Evolutionary conservation across 2,888 invertebrate genomes (phyloP).

Genomic region (Timema cristinae): DNA sequence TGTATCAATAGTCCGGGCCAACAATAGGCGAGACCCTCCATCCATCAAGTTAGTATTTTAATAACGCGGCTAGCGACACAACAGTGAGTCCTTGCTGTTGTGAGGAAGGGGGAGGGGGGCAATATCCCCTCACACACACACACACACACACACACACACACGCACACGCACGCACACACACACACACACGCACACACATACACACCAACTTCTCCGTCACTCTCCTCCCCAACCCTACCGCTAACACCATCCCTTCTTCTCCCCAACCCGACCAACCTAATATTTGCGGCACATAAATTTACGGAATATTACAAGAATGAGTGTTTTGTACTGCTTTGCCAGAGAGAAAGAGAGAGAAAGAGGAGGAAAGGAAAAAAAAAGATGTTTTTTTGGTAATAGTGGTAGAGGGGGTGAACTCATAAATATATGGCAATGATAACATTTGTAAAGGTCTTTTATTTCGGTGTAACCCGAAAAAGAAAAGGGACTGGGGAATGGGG

Average conservation of each 20-base stretch:
- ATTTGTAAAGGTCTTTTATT: constrained; percentile 50
- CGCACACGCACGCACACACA: too few species aligned
- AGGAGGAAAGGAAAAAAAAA: constrained; percentile 29
- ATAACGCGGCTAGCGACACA: constrained; percentile 31
- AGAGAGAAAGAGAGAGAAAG: constrained; percentile 20
- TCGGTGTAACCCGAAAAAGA: constrained; percentile 39
- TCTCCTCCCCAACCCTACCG: constrained; percentile 12
- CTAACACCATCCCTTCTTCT: neutral
- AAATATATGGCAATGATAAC: constrained; percentile 49
- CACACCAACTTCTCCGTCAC: neutral
- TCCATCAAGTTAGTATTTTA: constrained; percentile 37
- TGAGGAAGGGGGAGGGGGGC: too few species aligned
- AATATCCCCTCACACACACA: too few species aligned
- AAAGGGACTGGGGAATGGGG: constrained; percentile 27
- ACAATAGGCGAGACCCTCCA: constrained; percentile 29
- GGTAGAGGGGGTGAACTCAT: constrained; percentile 37
- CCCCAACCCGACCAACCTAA: constrained; percentile 47
- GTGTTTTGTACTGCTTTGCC: constrained; percentile 40
- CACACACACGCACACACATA: too few species aligned
- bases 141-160: too few species aligned
- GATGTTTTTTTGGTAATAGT: too few species aligned
- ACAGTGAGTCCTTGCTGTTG: constrained; percentile 20
- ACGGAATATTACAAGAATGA: constrained; percentile 51
- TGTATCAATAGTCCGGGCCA: constrained; percentile 27
- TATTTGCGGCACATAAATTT: constrained; percentile 54